These are phyloP conservation scores for Periparus ater DNA, from an alignment of 2,797 vertebrate species.

Conservation along the genomic window DNA sequence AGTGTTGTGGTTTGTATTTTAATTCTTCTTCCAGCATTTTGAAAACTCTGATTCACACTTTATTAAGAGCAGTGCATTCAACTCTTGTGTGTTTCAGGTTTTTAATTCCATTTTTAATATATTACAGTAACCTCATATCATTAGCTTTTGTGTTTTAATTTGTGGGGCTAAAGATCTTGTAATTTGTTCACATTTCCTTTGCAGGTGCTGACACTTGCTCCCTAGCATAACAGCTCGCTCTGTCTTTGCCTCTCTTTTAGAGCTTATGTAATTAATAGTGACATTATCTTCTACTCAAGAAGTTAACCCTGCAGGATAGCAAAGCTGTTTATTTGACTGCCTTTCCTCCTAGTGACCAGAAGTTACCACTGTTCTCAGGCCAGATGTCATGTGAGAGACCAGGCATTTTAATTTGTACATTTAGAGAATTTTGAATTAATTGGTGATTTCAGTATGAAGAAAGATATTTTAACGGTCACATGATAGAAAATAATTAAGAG, in stretches of 20 bases:
- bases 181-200: constrained; percentile 4
- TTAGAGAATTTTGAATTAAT: not conserved
- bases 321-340: not conserved
- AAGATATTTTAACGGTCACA: not conserved
- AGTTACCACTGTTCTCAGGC: not conserved
- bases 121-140: not conserved
- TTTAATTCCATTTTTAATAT: not conserved
- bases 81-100: not conserved
- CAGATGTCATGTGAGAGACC: not conserved
- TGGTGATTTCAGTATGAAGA: not conserved
- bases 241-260: not conserved
- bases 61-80: not conserved
- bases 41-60: not conserved
- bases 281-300: not conserved
- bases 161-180: not conserved
- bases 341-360: not conserved
- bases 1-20: not conserved
- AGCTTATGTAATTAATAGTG: not conserved
- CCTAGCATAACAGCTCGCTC: rapidly evolving
- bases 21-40: not conserved
- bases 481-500: not conserved
- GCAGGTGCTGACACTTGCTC: not conserved
- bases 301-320: not conserved
- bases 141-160: not conserved
- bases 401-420: not conserved